phyloP scores from a whole-genome alignment of 2,113 vertebrate species.

The Lanius collurio region DNA sequence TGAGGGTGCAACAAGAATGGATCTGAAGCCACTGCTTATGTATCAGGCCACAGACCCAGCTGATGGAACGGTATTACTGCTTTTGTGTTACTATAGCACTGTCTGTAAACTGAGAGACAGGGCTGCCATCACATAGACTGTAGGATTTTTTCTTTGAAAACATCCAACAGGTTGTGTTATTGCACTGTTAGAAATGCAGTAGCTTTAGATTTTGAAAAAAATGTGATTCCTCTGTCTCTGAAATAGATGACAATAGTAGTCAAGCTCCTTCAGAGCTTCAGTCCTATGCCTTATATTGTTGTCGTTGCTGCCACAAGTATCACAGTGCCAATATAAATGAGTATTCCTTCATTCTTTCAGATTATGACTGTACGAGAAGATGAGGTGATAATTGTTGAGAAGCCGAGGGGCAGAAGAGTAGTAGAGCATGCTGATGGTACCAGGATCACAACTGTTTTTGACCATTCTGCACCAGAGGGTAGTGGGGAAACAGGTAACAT shows the following conservation, averaged over 20 bases:
- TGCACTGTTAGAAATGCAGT: neutral
- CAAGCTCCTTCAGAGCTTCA: neutral
- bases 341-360: constrained; percentile 60
- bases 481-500: constrained; percentile 54
- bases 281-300: neutral
- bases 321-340: neutral
- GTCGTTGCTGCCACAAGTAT: neutral
- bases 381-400: constrained; percentile 79
- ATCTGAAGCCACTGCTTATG: constrained; percentile 67
- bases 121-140: neutral
- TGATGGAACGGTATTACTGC: constrained; percentile 77
- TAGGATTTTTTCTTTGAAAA: neutral
- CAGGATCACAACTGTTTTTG: constrained; percentile 85
- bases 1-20: constrained; percentile 62
- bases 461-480: neutral
- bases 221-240: neutral
- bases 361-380: constrained; percentile 88
- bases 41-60: constrained; percentile 83
- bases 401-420: constrained; percentile 71
- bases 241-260: neutral
- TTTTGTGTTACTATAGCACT: neutral
- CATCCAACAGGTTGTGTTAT: neutral
- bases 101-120: neutral
- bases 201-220: neutral
- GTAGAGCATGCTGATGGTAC: constrained; percentile 93